Percentiles rank a stretch among this genome's conserved stretches.
phyloP scores from a whole-genome alignment of 37 sponge, comb jelly and placozoan genomes.

The Ephydatia muelleri region DNA sequence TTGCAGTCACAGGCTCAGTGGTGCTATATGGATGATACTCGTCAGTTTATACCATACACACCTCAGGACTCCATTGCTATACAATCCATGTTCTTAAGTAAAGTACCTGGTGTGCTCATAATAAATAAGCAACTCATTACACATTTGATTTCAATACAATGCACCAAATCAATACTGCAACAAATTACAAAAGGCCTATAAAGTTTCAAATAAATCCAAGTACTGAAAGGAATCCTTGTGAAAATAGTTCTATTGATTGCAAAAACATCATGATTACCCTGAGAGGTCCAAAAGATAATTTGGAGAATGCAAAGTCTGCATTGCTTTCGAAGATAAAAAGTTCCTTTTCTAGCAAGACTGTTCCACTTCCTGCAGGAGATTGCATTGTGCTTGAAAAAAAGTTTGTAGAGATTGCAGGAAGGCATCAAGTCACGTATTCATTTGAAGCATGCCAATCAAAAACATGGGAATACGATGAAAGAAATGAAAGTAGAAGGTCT shows the following conservation, averaged over 20 bases:
- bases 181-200: slow-evolving; percentile 24
- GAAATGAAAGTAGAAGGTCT: slow-evolving; percentile 30
- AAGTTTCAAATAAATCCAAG: not conserved
- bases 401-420: slow-evolving; percentile 14
- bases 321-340: slow-evolving; percentile 22
- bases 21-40: slow-evolving; percentile 49
- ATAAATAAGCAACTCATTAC: slow-evolving; percentile 30
- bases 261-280: slow-evolving; percentile 15
- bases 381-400: slow-evolving; percentile 29
- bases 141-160: slow-evolving; percentile 46
- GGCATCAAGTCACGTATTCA: slow-evolving; percentile 5
- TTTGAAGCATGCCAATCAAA: not conserved
- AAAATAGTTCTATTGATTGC: not conserved
- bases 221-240: not conserved
- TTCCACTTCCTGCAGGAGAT: not conserved
- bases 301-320: slow-evolving; percentile 16
- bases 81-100: slow-evolving; percentile 44
- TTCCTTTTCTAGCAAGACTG: not conserved
- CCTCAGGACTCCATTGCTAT: slow-evolving; percentile 33
- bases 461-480: slow-evolving; percentile 10
- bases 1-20: too few relatives aligned
- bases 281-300: slow-evolving; percentile 41
- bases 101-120: slow-evolving; percentile 3
- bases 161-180: slow-evolving; percentile 49
- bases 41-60: slow-evolving; percentile 32